Percentiles rank a stretch among this genome's conserved stretches.
Evolutionary conservation across 2,113 vertebrate species (phyloP).

Genomic region (Microtus richardsoni): DNA sequence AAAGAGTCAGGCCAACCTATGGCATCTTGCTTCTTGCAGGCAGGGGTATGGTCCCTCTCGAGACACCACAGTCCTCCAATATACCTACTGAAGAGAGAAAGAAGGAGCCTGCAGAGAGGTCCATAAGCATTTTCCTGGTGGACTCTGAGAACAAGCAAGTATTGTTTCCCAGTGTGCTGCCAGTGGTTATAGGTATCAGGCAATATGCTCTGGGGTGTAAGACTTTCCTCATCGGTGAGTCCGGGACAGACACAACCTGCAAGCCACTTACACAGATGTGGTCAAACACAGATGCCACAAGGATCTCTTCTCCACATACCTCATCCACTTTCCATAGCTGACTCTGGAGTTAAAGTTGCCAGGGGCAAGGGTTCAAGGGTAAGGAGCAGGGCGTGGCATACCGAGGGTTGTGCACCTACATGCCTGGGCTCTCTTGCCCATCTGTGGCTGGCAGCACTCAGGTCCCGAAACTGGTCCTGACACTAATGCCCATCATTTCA

Average conservation of each 20-base stretch:
- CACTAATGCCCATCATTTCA: not conserved
- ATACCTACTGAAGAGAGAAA: not conserved
- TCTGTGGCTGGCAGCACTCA: not conserved
- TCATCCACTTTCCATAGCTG: not conserved
- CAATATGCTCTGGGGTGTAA: not conserved
- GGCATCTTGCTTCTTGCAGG: not conserved
- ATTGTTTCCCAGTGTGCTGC: not conserved
- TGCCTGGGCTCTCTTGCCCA: not conserved
- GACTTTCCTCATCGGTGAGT: not conserved
- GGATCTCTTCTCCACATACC: not conserved
- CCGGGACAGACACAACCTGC: not conserved
- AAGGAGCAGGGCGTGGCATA: not conserved
- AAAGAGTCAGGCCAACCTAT: not conserved
- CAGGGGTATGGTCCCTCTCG: not conserved
- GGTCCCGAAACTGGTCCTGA: not conserved
- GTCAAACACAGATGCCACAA: not conserved
- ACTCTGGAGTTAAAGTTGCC: not conserved
- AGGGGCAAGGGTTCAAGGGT: not conserved
- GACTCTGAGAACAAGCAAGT: not conserved
- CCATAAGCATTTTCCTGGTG: not conserved
- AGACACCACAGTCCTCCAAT: not conserved
- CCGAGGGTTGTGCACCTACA: rapidly evolving
- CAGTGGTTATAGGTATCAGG: not conserved
- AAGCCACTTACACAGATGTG: not conserved
- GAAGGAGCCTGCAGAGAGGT: not conserved